Percentiles rank a stretch among this genome's conserved stretches.
These are phyloP conservation scores for Cyprinus carpio DNA, from an alignment of 2,113 vertebrate genomes.

Conservation along the genomic window DNA sequence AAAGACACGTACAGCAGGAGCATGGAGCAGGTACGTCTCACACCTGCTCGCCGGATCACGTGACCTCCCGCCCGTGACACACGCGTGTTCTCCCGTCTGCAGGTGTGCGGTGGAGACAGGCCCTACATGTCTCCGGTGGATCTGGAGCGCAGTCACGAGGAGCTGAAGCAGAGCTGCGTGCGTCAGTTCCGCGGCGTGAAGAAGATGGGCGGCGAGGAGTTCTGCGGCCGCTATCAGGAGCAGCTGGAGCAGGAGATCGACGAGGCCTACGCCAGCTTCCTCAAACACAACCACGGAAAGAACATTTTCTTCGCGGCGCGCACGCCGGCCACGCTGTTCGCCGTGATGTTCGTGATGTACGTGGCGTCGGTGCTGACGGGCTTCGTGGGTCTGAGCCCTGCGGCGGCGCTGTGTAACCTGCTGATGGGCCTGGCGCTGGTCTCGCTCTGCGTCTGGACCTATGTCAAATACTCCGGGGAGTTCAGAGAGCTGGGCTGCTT, in stretches of 20 bases:
- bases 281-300: constrained; percentile 98
- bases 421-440: constrained; percentile 88
- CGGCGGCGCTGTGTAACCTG: constrained; percentile 89
- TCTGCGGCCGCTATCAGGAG: constrained; percentile 92
- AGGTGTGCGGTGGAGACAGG: constrained; percentile 96
- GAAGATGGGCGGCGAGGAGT: constrained; percentile 98
- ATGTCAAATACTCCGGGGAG: constrained; percentile 97
- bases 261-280: constrained; percentile 87
- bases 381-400: constrained; percentile 89
- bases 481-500: constrained; percentile 91
- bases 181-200: constrained; percentile 89
- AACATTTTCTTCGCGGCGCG: constrained; percentile 98
- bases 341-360: constrained; percentile 94
- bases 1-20: constrained; percentile 90
- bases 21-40: constrained; percentile 87
- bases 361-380: constrained; percentile 91
- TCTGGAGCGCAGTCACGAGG: constrained; percentile 87
- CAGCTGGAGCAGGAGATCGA: constrained; percentile 91
- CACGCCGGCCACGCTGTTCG: constrained; percentile 94
- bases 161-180: constrained; percentile 81
- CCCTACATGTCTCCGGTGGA: constrained; percentile 93
- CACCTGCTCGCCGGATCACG: neutral
- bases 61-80: neutral
- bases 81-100: neutral
- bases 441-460: constrained; percentile 92